These are phyloP conservation scores for Leucophora obtusa DNA, from an alignment of 2,888 invertebrate genomes.

Conservation along the genomic window DNA sequence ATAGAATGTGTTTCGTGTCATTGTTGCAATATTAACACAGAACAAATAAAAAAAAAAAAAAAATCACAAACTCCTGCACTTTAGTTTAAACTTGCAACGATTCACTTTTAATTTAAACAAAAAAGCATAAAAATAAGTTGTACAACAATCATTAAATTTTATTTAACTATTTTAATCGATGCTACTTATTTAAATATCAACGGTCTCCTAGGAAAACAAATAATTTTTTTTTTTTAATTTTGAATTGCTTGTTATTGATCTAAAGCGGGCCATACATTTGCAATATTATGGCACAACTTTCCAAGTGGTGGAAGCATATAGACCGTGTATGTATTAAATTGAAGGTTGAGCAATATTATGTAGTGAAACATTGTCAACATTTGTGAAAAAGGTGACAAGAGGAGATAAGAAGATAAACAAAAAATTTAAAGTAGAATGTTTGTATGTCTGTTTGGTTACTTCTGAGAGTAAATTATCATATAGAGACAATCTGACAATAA, in stretches of 20 bases:
- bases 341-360: no score
- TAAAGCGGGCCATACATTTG: no score
- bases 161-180: background rate
- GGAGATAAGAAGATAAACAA: no score
- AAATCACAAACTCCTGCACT: slow-evolving; percentile 1
- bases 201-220: background rate
- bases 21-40: slow-evolving; percentile 54
- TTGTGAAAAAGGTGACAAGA: no score
- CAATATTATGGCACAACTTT: no score
- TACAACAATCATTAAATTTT: slow-evolving; percentile 1
- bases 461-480: no score
- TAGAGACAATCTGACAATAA: no score
- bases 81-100: background rate
- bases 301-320: no score
- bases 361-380: no score
- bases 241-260: background rate
- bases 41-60: slow-evolving; percentile 23
- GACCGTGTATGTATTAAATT: no score
- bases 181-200: background rate
- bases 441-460: no score
- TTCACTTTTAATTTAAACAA: slow-evolving; percentile 3
- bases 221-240: background rate
- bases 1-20: slow-evolving; percentile 34
- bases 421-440: no score
- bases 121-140: background rate